Evolutionary conservation across 2,797 vertebrate genomes (phyloP).

Genomic region (Danio choprae): DNA sequence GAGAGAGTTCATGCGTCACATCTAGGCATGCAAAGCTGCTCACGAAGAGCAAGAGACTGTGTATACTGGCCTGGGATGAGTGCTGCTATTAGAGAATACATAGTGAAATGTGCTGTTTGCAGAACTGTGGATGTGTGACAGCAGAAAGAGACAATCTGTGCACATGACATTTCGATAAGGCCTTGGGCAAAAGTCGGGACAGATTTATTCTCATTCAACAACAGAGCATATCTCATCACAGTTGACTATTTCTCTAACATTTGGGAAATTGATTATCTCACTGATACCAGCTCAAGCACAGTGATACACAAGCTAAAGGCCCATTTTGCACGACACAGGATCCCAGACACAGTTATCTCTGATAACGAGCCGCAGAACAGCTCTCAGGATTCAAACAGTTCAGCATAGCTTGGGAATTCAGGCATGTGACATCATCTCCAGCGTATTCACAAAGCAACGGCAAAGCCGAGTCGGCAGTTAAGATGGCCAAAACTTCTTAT

Average conservation of each 20-base stretch:
- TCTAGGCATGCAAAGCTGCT: constrained; percentile 40
- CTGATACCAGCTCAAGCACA: constrained; percentile 7
- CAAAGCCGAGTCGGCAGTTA: constrained; percentile 38
- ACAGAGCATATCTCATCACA: background rate
- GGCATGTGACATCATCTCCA: constrained; percentile 18
- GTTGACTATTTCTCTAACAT: constrained; percentile 15
- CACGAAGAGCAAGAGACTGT: constrained; percentile 12
- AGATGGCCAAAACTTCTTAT: constrained; percentile 31
- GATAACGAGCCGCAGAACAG: constrained; percentile 17
- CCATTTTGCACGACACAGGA: constrained; percentile 12
- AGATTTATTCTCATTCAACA: constrained; percentile 1
- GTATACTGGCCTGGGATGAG: constrained; percentile 28
- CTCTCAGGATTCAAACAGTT: constrained; percentile 34
- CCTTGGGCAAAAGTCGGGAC: constrained; percentile 14
- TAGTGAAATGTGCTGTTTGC: background rate
- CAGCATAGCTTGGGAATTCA: constrained; percentile 33
- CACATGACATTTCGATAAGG: background rate
- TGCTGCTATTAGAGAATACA: background rate
- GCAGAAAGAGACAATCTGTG: background rate
- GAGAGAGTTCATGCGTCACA: constrained; percentile 41
- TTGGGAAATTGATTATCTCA: background rate
- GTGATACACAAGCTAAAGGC: constrained; percentile 5
- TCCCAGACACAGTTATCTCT: background rate
- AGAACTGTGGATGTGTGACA: background rate
- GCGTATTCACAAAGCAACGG: constrained; percentile 29